Evolutionary conservation across 2,797 vertebrate genomes (phyloP).

Genomic region (Propithecus deckenii): DNA sequence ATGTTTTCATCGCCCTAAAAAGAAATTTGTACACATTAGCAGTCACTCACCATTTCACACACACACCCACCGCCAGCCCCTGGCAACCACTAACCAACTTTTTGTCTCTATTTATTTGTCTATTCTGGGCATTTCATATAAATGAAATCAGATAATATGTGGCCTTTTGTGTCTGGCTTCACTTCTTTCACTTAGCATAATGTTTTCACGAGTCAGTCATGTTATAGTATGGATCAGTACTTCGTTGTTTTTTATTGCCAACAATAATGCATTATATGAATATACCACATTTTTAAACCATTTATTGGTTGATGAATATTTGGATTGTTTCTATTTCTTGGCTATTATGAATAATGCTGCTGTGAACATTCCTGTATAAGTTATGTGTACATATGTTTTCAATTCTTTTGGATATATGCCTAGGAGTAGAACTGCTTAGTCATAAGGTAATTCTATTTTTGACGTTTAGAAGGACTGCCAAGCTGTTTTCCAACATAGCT

Average conservation of each 20-base stretch:
- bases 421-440: neutral
- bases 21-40: neutral
- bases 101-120: neutral
- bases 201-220: neutral
- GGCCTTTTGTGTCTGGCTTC: neutral
- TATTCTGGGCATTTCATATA: neutral
- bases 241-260: neutral
- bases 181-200: neutral
- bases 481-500: neutral
- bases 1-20: neutral
- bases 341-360: neutral
- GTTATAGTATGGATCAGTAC: neutral
- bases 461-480: neutral
- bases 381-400: neutral
- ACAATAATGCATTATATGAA: neutral
- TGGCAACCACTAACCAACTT: neutral
- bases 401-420: neutral
- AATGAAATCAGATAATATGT: neutral
- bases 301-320: neutral
- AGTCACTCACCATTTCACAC: neutral
- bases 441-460: neutral
- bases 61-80: too few relatives aligned
- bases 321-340: neutral
- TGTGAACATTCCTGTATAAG: neutral
- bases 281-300: neutral